Evolutionary conservation across 2,113 vertebrate species (phyloP).

Genomic region (Syrrhaptes paradoxus): DNA sequence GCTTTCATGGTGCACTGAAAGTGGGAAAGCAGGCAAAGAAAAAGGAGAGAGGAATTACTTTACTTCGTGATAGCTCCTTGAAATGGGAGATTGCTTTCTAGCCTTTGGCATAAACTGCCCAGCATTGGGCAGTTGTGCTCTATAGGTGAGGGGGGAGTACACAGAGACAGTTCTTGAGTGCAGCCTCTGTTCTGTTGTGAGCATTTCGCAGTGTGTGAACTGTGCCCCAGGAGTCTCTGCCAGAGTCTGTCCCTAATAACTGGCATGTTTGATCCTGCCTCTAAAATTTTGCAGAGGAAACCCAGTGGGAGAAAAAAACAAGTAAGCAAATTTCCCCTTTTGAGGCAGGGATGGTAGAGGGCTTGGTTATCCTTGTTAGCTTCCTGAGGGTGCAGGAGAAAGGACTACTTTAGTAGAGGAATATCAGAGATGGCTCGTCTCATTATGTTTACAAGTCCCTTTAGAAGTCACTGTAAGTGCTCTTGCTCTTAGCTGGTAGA

Average conservation of each 20-base stretch:
- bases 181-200: neutral
- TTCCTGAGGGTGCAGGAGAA: neutral
- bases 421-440: slow-evolving; percentile 13
- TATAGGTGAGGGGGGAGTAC: neutral
- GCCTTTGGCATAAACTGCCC: neutral
- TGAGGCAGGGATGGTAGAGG: neutral
- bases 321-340: neutral
- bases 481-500: slow-evolving; percentile 52
- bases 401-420: neutral
- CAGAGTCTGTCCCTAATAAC: neutral
- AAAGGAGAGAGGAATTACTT: neutral
- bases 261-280: neutral
- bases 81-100: neutral
- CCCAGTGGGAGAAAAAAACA: neutral
- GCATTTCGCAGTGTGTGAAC: neutral
- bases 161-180: neutral
- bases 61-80: neutral
- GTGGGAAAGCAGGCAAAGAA: neutral
- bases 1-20: neutral
- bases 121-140: neutral
- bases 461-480: slow-evolving; percentile 63
- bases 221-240: neutral
- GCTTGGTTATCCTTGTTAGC: slow-evolving; percentile 17
- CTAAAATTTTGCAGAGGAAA: neutral
- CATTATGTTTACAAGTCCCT: slow-evolving; percentile 46